Evolutionary conservation across 1,140 invertebrate genomes (phyloP).

Genomic region (Drosophila elegans): DNA sequence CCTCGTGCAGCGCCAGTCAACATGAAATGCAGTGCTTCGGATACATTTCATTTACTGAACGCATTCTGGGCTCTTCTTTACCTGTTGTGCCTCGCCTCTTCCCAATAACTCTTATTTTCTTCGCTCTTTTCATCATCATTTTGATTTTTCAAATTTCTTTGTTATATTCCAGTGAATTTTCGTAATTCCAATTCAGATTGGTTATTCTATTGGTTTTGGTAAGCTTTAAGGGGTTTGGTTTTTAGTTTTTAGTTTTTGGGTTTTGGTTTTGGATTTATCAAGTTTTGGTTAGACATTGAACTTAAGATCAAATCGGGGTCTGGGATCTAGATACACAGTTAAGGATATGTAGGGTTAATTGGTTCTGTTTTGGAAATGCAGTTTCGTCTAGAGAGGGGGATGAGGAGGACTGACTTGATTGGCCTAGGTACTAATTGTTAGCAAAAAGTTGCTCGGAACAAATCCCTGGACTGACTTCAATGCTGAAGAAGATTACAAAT

Average conservation of each 20-base stretch:
- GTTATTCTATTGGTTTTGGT: constrained; percentile 84
- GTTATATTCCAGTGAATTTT: constrained; percentile 51
- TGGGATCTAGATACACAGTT: constrained; percentile 50
- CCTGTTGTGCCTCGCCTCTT: constrained; percentile 14
- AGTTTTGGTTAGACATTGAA: constrained; percentile 18
- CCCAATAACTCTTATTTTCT: constrained; percentile 15
- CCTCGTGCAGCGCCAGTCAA: constrained; percentile 46
- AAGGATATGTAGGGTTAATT: constrained; percentile 69
- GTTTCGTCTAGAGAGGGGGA: constrained; percentile 40
- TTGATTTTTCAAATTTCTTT: constrained; percentile 29
- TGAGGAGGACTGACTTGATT: constrained; percentile 16
- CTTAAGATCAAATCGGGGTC: constrained; percentile 20
- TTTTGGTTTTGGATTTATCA: constrained; percentile 48
- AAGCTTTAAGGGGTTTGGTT: constrained; percentile 21
- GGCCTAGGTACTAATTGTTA: constrained; percentile 41
- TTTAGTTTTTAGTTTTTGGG: constrained; percentile 28
- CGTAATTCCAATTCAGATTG: constrained; percentile 78
- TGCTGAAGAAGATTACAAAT: constrained; percentile 45
- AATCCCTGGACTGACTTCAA: constrained; percentile 53
- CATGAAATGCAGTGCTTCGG: constrained; percentile 52
- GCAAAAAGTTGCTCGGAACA: constrained; percentile 52
- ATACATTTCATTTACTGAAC: constrained; percentile 63
- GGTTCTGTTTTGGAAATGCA: constrained; percentile 70
- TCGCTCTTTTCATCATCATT: constrained; percentile 20
- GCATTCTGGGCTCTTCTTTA: constrained; percentile 66